phyloP scores from a whole-genome alignment of 1,140 invertebrate species.

The Drepana arcuata region DNA sequence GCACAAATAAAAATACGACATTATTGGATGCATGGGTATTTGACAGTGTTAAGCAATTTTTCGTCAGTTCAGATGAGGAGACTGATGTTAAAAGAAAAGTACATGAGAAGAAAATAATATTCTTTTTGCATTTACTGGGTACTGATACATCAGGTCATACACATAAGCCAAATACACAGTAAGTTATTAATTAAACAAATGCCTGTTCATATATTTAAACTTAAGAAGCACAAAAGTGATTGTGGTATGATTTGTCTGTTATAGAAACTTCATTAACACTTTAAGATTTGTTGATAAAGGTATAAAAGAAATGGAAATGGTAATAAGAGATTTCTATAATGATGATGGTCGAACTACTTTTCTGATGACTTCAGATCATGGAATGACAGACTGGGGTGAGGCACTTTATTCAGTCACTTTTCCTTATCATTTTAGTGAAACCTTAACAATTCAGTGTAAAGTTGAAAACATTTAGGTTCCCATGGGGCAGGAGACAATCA shows the following conservation, averaged over 20 bases:
- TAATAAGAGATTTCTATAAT: conserved; percentile 82
- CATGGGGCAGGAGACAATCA: conserved; percentile 92
- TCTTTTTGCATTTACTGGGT: conserved; percentile 95
- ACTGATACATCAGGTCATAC: conserved; percentile 96
- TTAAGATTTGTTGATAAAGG: conserved; percentile 86
- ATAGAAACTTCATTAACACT: conserved; percentile 88
- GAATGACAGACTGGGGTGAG: conserved; percentile 96
- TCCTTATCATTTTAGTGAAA: too few species aligned
- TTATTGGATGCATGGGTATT: conserved; percentile 94
- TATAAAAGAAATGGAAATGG: conserved; percentile 78
- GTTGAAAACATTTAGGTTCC: conserved; percentile 81
- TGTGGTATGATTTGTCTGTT: conserved; percentile 39
- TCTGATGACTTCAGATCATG: conserved; percentile 97
- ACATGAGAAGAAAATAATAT: conserved; percentile 78
- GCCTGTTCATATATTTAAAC: too few species aligned
- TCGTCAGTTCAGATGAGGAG: conserved; percentile 73
- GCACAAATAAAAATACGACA: conserved; percentile 60
- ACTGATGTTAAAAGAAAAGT: conserved; percentile 64
- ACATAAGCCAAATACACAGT: conserved; percentile 91
- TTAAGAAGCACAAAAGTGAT: too few species aligned
- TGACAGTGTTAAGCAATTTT: conserved; percentile 81
- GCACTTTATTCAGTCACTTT: too few species aligned
- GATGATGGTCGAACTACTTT: conserved; percentile 87
- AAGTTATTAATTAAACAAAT: too few species aligned
- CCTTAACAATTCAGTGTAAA: too few species aligned